Percentiles rank a stretch among this genome's conserved stretches.
These are phyloP conservation scores for Catostylus mosaicus DNA, from an alignment of 30 jellyfish, hydroid and myxozoan species.

Conservation along the genomic window DNA sequence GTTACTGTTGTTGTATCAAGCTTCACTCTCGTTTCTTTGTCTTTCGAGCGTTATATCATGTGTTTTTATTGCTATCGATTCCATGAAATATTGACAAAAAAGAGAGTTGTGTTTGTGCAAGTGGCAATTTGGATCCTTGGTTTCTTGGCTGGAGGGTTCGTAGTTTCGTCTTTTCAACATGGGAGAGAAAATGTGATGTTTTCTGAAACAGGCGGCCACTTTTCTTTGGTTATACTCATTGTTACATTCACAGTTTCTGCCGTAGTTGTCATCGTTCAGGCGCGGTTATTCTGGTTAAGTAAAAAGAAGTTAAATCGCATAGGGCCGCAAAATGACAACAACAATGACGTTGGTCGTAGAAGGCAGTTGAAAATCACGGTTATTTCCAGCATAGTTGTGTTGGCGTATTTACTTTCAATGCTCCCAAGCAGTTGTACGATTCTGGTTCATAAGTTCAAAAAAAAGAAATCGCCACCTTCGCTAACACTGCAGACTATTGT, in stretches of 20 bases:
- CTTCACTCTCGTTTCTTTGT: background rate
- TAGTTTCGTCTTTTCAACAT: too few relatives aligned
- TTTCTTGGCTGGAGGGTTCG: background rate
- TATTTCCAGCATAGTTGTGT: background rate
- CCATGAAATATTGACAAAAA: background rate
- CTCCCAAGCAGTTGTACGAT: background rate
- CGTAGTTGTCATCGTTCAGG: background rate
- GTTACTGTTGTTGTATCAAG: background rate
- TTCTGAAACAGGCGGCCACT: too few relatives aligned
- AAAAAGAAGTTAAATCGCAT: background rate
- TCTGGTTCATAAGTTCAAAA: background rate
- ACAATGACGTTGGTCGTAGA: too few relatives aligned
- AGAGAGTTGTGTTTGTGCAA: background rate
- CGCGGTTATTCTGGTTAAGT: background rate
- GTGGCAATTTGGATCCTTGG: background rate
- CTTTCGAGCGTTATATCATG: slow-evolving; percentile 15
- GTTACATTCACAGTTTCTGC: background rate
- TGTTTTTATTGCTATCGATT: background rate
- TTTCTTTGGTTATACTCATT: too few relatives aligned
- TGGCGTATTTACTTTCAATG: background rate
- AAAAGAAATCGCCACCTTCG: background rate
- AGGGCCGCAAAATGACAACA: too few relatives aligned
- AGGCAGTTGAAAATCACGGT: background rate
- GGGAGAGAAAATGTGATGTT: too few relatives aligned
- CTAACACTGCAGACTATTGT: background rate